These are phyloP conservation scores for Nothura maculosa DNA, from an alignment of 2,797 vertebrate genomes.

Conservation along the genomic window DNA sequence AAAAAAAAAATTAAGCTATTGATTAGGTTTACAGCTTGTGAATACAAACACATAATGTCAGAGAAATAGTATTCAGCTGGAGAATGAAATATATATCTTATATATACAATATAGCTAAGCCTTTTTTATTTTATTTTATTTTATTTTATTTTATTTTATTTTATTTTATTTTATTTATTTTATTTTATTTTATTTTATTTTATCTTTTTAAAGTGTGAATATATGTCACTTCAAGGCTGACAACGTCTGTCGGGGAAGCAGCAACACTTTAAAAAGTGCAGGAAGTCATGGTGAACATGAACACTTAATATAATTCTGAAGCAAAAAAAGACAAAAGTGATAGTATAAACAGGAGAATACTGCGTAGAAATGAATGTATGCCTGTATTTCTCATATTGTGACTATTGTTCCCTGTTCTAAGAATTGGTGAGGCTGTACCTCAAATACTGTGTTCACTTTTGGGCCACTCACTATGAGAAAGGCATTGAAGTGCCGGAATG, in stretches of 20 bases:
- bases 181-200: background rate
- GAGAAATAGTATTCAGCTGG: background rate
- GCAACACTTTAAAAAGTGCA: background rate
- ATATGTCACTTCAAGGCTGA: background rate
- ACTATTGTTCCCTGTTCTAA: background rate
- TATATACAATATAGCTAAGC: too few species aligned
- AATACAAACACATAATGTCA: background rate
- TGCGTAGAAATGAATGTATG: background rate
- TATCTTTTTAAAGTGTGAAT: background rate
- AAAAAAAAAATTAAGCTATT: background rate
- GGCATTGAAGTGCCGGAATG: too few species aligned
- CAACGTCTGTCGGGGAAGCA: background rate
- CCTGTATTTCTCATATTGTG: background rate
- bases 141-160: too few species aligned
- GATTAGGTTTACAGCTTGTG: slow-evolving; percentile 3
- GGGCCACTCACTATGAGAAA: too few species aligned
- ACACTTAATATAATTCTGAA: background rate
- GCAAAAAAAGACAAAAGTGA: too few species aligned
- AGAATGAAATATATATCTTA: background rate
- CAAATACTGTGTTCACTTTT: too few species aligned
- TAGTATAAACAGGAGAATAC: background rate
- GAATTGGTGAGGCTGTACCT: too few species aligned
- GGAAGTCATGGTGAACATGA: background rate
- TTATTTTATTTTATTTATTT: too few species aligned
- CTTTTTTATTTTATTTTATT: too few species aligned